Evolutionary conservation across 1,140 invertebrate genomes (phyloP).

Genomic region (Olivierus martensii): DNA sequence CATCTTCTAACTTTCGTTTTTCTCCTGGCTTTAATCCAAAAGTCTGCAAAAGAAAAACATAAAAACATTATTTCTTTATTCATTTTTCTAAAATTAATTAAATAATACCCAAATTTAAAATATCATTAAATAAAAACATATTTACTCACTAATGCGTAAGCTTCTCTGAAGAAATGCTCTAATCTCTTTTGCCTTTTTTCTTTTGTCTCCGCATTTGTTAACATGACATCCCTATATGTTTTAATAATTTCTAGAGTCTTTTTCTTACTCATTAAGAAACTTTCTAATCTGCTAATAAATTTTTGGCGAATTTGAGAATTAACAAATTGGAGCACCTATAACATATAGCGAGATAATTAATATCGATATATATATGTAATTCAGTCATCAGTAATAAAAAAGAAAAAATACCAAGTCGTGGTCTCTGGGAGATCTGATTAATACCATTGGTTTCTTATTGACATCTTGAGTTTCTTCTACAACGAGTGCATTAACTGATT

Average conservation of each 20-base stretch:
- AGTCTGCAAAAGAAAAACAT: not conserved
- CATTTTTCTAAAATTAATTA: too few species aligned
- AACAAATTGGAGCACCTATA: slow-evolving; percentile 64
- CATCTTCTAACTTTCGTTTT: slow-evolving; percentile 43
- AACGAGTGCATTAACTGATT: slow-evolving; percentile 53
- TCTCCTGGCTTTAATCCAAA: slow-evolving; percentile 37
- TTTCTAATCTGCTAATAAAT: slow-evolving; percentile 75
- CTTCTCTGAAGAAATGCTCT: slow-evolving; percentile 96
- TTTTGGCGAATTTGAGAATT: slow-evolving; percentile 61
- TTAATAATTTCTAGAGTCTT: slow-evolving; percentile 57
- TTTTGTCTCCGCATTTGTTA: slow-evolving; percentile 88
- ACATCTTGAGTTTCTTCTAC: slow-evolving; percentile 56
- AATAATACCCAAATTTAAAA: too few species aligned
- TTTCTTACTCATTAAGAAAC: slow-evolving; percentile 64
- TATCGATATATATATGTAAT: not conserved
- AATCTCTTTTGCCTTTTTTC: slow-evolving; percentile 83
- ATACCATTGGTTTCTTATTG: slow-evolving; percentile 57
- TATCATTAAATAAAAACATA: not conserved
- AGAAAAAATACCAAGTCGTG: slow-evolving; percentile 58
- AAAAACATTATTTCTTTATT: too few species aligned
- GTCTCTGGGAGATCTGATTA: slow-evolving; percentile 74
- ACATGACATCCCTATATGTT: slow-evolving; percentile 61
- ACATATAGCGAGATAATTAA: not conserved
- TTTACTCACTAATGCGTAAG: slow-evolving; percentile 57
- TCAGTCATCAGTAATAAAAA: not conserved